phyloP scores from a whole-genome alignment of 1,140 invertebrate species.

The Drosophila ironensis region DNA sequence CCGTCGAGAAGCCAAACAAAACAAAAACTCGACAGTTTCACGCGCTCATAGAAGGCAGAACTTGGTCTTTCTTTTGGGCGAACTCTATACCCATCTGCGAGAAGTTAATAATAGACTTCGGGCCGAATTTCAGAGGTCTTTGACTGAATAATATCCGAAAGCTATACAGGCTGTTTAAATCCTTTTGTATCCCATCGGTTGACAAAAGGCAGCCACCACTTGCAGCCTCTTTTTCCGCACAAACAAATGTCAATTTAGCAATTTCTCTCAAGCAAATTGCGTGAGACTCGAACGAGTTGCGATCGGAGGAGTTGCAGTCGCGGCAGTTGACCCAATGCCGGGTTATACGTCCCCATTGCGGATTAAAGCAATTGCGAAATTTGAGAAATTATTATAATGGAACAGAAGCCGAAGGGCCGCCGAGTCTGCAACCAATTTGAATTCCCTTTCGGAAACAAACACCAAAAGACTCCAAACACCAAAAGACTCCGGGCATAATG shows the following conservation, averaged over 20 bases:
- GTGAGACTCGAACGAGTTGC: constrained; percentile 49
- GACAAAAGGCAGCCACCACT: no score
- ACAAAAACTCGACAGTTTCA: neutral
- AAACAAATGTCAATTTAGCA: constrained; percentile 50
- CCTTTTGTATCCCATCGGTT: no score
- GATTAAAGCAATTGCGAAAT: constrained; percentile 5
- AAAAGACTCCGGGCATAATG: neutral
- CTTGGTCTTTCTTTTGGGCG: no score
- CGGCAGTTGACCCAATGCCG: constrained; percentile 29
- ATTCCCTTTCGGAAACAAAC: neutral
- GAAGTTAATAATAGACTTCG: no score
- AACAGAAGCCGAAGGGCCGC: neutral
- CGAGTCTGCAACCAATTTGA: neutral
- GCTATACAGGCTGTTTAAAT: no score
- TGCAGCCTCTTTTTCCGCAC: no score
- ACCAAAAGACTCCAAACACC: neutral
- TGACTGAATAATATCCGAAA: no score
- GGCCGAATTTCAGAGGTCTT: no score
- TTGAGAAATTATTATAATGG: neutral
- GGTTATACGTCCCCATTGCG: neutral
- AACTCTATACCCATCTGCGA: no score
- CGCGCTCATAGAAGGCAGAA: no score
- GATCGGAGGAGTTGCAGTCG: constrained; percentile 17
- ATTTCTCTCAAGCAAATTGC: constrained; percentile 59
- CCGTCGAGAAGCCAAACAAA: neutral